Base-by-base conservation (phyloP, 2,113 vertebrate genomes). In the Leucosticte australis region DNA sequence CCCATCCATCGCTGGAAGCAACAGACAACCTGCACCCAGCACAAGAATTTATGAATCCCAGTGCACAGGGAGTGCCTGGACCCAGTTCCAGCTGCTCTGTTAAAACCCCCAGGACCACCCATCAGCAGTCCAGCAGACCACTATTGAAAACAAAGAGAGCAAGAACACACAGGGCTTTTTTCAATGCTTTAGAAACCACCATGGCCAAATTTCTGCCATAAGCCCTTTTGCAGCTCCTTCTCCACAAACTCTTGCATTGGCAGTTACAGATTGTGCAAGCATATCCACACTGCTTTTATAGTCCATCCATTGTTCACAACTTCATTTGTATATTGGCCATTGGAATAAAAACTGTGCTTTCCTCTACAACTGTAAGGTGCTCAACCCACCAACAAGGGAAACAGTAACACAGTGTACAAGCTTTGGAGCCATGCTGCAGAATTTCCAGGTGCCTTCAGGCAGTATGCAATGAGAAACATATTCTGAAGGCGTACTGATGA, bases 231-330 rank as follows among this genome's bases (percentile, higher is more conserved):
- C 37, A 94, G 41, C 12, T 78, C 55, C 42, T 26, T 42, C 21
- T 79, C 26, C 9, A 10, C 23, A 37, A 86, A 14, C 42, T 55
- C 68, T 33, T 49, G 35, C 0, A 0, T 2, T 49, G 31, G n/a
- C 1, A 0, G 9, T n/a, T 82, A 80, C 0, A 0, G n/a, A 22
- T n/a, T 24, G 33, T 37, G 55, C 63, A 60, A 41, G 46, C 14
- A 50, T 3, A 28, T 37, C 57, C 85, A 56, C 1, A 1, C 17
- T 84, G 26, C 27, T 79, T 84, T 53, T 60, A 16, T 31, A 41
- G 31, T 68, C 37, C 44, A 39, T 13, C 31, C 28, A 14, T 18
- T 82, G 44, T 44, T 79, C 44, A 91, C 42, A 77, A 53, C 13
- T 18, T 49, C 44, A 33, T 46, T 35, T 82, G 31, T 44, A 22